Evolutionary conservation across 2,888 invertebrate genomes (phyloP).

Genomic region (Lasioglossum oenotherae): DNA sequence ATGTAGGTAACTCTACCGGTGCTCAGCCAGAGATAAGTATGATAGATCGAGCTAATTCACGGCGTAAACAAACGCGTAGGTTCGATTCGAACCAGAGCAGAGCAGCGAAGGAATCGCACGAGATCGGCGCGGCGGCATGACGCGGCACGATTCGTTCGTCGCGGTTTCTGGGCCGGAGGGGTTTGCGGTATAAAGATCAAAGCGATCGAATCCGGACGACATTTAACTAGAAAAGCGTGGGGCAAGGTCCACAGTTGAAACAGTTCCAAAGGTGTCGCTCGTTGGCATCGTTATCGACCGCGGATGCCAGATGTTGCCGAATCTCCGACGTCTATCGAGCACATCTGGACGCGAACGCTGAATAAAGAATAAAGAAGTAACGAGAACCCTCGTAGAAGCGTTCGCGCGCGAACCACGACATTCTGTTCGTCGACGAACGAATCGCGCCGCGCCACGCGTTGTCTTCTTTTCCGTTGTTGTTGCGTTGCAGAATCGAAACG

Average conservation of each 20-base stretch:
- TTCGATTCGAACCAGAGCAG: background rate
- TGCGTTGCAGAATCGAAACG: background rate
- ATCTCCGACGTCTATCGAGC: slow-evolving; percentile 33
- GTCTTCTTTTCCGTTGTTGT: background rate
- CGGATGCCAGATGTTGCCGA: slow-evolving; percentile 61
- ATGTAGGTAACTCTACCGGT: background rate
- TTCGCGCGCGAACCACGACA: background rate
- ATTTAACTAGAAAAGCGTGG: slow-evolving; percentile 41
- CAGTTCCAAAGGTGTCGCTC: slow-evolving; percentile 52
- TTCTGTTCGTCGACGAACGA: background rate
- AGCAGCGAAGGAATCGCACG: background rate
- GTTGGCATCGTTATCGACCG: slow-evolving; percentile 48
- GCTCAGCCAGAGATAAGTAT: background rate
- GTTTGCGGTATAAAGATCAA: slow-evolving; percentile 22
- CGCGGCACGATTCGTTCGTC: slow-evolving; percentile 22
- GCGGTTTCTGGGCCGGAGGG: slow-evolving; percentile 7
- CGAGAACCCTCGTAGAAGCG: background rate
- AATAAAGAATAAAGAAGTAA: slow-evolving; percentile 3
- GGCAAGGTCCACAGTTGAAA: slow-evolving; percentile 43
- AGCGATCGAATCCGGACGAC: slow-evolving; percentile 28
- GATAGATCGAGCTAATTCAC: background rate
- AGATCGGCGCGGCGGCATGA: background rate
- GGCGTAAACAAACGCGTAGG: background rate
- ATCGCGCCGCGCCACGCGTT: background rate
- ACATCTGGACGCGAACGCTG: slow-evolving; percentile 27